phyloP scores from a whole-genome alignment of 2,113 vertebrate genomes.

The Cyanoramphus novaezelandiae region DNA sequence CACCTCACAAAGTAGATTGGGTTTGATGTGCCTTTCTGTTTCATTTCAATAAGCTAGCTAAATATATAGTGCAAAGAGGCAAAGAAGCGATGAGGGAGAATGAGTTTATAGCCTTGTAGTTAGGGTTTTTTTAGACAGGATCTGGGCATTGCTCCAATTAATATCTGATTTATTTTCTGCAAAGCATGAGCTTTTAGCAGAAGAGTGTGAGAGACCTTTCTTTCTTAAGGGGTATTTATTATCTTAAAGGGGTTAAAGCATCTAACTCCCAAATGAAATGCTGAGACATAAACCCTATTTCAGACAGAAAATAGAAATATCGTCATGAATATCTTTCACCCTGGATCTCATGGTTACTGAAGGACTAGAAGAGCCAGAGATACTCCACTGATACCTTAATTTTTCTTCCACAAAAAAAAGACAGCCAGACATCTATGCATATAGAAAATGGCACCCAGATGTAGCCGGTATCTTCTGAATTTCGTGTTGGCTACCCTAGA shows the following conservation, averaged over 20 bases:
- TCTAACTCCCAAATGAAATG: neutral
- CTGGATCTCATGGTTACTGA: neutral
- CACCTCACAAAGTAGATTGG: neutral
- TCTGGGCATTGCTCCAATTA: constrained; percentile 34
- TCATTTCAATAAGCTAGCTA: constrained; percentile 8
- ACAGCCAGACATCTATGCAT: neutral
- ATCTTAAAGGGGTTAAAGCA: neutral
- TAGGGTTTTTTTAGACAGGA: neutral
- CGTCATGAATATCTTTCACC: neutral
- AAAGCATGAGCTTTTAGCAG: constrained; percentile 31
- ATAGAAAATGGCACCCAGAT: neutral
- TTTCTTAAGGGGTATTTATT: neutral
- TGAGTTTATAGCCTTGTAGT: neutral
- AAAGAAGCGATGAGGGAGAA: neutral
- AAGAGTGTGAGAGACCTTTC: neutral
- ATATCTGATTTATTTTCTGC: constrained; percentile 45
- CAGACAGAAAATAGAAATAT: constrained; percentile 5
- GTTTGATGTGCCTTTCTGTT: neutral
- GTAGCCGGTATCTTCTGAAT: neutral
- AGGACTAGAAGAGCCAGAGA: neutral
- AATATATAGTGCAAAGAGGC: neutral
- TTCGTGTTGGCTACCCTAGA: neutral
- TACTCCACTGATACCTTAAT: neutral
- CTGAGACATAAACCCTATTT: neutral
- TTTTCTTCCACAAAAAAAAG: neutral